Evolutionary conservation across 92 coral and sea anemone species (phyloP).

Genomic region (Actinernus sp.): DNA sequence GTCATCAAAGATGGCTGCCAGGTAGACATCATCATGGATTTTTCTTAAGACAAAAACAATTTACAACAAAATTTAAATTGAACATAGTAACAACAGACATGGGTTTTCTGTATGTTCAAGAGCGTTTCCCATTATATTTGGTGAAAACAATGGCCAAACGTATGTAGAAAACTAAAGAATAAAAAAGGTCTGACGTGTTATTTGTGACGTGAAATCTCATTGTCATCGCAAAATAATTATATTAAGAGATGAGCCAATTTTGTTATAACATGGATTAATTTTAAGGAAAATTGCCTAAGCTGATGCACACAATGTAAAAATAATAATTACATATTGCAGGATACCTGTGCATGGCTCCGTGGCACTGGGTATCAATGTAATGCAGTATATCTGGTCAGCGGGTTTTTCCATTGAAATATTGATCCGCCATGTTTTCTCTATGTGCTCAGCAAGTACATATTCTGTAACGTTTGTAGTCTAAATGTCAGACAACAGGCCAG

Average conservation of each 20-base stretch:
- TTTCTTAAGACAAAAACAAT: too few species aligned
- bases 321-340: not conserved
- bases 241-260: constrained; percentile 3
- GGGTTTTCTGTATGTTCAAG: too few species aligned
- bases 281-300: constrained; percentile 2
- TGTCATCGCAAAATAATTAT: too few species aligned
- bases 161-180: too few species aligned
- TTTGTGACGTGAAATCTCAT: too few species aligned
- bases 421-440: constrained; percentile 37
- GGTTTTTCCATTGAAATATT: constrained; percentile 18
- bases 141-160: too few species aligned
- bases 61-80: too few species aligned
- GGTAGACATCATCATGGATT: too few species aligned
- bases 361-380: constrained; percentile 17
- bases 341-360: not conserved
- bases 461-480: not conserved
- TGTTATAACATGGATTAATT: constrained; percentile 3
- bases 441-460: constrained; percentile 20
- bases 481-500: constrained; percentile 17
- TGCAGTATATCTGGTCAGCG: constrained; percentile 41
- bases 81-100: too few species aligned
- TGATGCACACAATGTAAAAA: not conserved
- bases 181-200: too few species aligned
- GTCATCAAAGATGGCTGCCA: too few species aligned
- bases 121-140: too few species aligned